phyloP scores from a whole-genome alignment of 2,113 vertebrate species.

The Willisornis vidua region DNA sequence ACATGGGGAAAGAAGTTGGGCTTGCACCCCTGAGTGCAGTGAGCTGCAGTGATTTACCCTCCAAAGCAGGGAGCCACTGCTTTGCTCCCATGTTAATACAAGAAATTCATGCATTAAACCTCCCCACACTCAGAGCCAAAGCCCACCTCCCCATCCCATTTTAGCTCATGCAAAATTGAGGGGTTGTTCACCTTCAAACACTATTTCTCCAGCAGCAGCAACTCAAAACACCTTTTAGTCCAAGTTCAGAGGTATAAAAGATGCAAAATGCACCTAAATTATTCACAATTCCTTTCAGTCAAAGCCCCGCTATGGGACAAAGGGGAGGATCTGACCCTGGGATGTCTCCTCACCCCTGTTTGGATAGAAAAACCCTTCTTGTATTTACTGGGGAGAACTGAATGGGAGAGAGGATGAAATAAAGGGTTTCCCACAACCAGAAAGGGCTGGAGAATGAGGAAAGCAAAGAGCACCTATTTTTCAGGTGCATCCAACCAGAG shows the following conservation, averaged over 20 bases:
- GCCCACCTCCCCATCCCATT: background rate
- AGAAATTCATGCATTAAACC: background rate
- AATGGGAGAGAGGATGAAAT: background rate
- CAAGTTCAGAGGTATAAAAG: conserved; percentile 47
- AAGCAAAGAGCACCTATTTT: background rate
- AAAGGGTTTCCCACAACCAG: background rate
- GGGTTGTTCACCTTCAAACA: background rate
- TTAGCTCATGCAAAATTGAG: conserved; percentile 7
- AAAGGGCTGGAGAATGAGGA: background rate
- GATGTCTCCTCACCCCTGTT: background rate
- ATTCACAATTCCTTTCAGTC: background rate
- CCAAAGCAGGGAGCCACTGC: background rate
- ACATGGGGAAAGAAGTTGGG: fast-evolving
- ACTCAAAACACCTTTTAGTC: background rate
- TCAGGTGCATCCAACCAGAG: background rate
- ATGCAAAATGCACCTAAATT: conserved; percentile 49
- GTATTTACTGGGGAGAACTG: background rate
- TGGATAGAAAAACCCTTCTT: background rate
- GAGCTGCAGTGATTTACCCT: background rate
- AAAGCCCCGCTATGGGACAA: background rate
- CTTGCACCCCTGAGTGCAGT: fast-evolving
- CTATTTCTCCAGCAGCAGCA: background rate
- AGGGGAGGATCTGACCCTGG: background rate
- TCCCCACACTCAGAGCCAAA: background rate
- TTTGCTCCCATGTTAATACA: background rate